phyloP scores from a whole-genome alignment of 2,797 vertebrate genomes.

The Scolopax bukidnonensis region DNA sequence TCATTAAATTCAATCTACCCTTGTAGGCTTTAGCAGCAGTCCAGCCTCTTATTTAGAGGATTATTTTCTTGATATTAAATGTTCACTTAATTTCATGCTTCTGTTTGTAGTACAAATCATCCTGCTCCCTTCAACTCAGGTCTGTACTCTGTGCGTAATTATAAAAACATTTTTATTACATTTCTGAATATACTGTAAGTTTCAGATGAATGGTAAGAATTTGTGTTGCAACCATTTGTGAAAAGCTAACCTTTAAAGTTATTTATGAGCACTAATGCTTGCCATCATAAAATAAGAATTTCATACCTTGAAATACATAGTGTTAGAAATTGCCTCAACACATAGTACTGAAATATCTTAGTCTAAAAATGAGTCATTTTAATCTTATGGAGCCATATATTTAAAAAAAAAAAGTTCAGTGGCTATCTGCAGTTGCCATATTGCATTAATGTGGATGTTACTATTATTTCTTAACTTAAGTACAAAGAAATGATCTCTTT shows the following conservation, averaged over 20 bases:
- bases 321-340: background rate
- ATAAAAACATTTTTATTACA: background rate
- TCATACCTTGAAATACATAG: background rate
- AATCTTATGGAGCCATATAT: background rate
- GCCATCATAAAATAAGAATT: background rate
- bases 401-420: background rate
- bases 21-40: background rate
- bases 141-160: background rate
- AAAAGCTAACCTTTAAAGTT: background rate
- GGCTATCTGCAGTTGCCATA: background rate
- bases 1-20: background rate
- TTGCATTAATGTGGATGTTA: background rate
- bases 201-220: background rate
- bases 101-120: background rate
- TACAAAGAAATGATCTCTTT: background rate
- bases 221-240: background rate
- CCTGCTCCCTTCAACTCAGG: background rate
- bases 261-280: background rate
- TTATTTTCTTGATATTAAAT: conserved; percentile 21
- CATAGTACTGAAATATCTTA: background rate
- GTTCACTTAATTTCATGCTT: background rate
- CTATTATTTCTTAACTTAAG: background rate
- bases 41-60: background rate
- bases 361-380: background rate
- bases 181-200: background rate